Base-by-base conservation (phyloP, 64 coral and sea anemone genomes). In the Pocillopora verrucosa region DNA sequence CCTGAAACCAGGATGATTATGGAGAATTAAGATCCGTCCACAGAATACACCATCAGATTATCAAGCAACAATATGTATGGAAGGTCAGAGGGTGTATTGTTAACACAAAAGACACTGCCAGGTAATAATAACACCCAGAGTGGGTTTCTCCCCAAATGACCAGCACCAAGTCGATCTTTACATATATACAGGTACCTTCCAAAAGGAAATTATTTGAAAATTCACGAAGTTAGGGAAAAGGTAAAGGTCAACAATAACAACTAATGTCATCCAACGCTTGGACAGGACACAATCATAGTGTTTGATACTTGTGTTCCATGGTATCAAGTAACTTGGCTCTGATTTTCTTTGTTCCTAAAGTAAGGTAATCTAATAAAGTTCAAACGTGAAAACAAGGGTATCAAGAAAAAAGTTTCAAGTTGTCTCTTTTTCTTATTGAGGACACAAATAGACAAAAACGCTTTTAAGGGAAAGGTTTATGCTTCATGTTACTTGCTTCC, bases 41-140 rank as follows among this genome's bases (percentile, higher is more conserved):
- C 80, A 16, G 24, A 83, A 35, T 83, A 83, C 80, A 83, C 13
- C 9, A 64, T 83, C 10, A 24, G 80, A 30, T 24, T 83, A 36
- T 61, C 80, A 36, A 68, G 59, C 12, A 36, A 63, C 59, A 83
- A 83, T n/a, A 56, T 56, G 56, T 57, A 77, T 56, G 75, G 75
- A 56, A 77, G 15, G 56, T 77, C 75, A 11, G 75, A 77, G 41
- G 75, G 75, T 22, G 36, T 77, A 20, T 1, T 77, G 17, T 38
- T 77, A 56, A 77, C 75, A 19, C 45, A 77, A 56, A 17, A 10
- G 6, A 77, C 75, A 77, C 38, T 45, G 10, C 17, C 36, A 11
- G 75, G 75, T 77, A 77, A 77, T 56, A 56, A 57, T 45, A 45
- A 45, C 41, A 45, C 41, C 41, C 6, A 45, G 2, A 6, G 6